Base-by-base conservation (phyloP, 2,113 vertebrate species). In the Coracopsis vasa region DNA sequence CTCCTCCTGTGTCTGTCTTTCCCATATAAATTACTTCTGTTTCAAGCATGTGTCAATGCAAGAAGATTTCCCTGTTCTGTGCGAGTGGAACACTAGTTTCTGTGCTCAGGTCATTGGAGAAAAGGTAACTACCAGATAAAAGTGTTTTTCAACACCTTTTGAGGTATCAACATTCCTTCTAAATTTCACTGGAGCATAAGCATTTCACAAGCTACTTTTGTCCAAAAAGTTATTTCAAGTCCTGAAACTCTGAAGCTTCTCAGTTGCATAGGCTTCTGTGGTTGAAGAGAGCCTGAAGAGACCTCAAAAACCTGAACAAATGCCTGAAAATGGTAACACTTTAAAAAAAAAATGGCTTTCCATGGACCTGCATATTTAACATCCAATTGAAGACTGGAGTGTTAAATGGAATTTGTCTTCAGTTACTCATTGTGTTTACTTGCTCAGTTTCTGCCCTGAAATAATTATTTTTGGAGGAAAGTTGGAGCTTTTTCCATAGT, bases 11-110 rank as follows among this genome's bases (percentile, higher is more conserved):
- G 5, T 37, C 20, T 58, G 1, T 15, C 31, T 90, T 51, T 72
- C 18, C 42, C 9, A 13, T 0, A 0, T 15, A 61, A 28, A 73
- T 50, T 45, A 14, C n/a, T 25, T 11, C 5, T 5, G 7, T 41
- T 61, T 53, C 44, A 39, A 83, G 44, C 15, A 13, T 4, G 39
- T 1, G 8, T 15, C 62, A 42, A 0, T 3, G 17, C 21, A 62
- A 41, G 39, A 37, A 67, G 23, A 16, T 41, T 31, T 90, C 70
- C 53, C 33, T 21, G 7, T 54, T 90, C 69, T 71, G 44, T 3
- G 0, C 6, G 28, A 53, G 14, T 4, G 29, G 20, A 54, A 18
- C 1, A 5, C 15, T 21, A 14, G 75, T 42, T 84, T 25, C 71
- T 60, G 13, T 35, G 27, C 67, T 50, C 53, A 44, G n/a, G 39